Evolutionary conservation across 2,113 vertebrate genomes (phyloP).

Genomic region (Sterrhoptilus dennistouni): DNA sequence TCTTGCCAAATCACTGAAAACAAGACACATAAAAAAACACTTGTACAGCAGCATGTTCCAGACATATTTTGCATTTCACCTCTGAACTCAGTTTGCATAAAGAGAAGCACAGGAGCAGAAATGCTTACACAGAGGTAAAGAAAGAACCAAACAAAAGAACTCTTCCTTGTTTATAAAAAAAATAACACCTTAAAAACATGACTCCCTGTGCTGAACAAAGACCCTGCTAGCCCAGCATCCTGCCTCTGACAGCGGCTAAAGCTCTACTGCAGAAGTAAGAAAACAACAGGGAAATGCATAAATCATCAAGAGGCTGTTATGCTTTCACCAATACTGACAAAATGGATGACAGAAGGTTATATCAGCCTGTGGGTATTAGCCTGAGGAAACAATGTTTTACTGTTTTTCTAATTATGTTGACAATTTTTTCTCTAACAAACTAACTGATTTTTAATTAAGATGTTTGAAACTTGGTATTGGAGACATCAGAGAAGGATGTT

Average conservation of each 20-base stretch:
- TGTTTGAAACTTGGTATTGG: neutral
- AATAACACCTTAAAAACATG: neutral
- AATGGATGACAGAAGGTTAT: conserved; percentile 30
- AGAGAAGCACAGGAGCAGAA: neutral
- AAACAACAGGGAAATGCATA: neutral
- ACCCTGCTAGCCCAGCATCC: neutral
- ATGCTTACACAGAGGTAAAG: neutral
- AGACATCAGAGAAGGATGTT: neutral
- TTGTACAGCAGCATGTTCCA: neutral
- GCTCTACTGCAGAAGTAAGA: neutral
- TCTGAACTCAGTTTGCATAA: neutral
- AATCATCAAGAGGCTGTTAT: neutral
- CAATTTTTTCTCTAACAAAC: neutral
- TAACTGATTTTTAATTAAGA: conserved; percentile 20
- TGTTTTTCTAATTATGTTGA: conserved; percentile 18
- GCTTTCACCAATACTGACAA: neutral
- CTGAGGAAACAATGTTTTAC: conserved; percentile 31
- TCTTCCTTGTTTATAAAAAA: neutral
- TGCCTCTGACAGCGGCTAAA: neutral
- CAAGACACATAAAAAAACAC: neutral
- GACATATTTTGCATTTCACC: neutral
- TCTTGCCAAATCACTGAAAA: neutral
- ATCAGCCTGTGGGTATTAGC: neutral
- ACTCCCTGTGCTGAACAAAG: neutral
- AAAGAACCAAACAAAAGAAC: neutral